Base-by-base conservation (phyloP, 2,113 vertebrate genomes). In the Hypocryptadius cinnamomeus region DNA sequence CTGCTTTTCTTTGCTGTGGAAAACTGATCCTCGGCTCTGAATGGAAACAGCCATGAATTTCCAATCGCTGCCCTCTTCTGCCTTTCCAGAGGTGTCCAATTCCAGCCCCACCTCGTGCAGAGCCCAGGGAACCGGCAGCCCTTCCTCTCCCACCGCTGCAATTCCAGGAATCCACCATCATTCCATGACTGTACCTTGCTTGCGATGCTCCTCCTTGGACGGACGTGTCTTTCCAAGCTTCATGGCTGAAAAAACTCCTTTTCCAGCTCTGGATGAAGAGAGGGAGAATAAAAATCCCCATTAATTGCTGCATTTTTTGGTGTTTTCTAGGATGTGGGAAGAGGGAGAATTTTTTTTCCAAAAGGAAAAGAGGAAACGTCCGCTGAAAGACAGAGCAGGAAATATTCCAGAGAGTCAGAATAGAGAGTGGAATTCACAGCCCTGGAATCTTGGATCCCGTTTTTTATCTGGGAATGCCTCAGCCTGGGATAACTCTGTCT, bases 171-270 rank as follows among this genome's bases (percentile, higher is more conserved):
- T 42, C 21, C 35, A 1, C 25, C 35, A 0, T 0, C 24, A 2
- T 4, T 8, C 79, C 20, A 3, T 0, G 18, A 0, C 14, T 6
- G 11, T 97, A 98, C 98, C 98, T 98, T 97, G 97, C 13, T 96
- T 97, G 97, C 94, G 98, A 81, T 97, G 98, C 85, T 99, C 98
- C 1, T 99, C 98, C 95, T 98, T 99, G 3, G 97, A 93, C 4
- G 96, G 97, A 24, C 98, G 98, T 0, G 96, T 96, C 97, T 99
- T 99, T 70, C 98, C 98, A 1, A 99, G 98, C 95, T 98, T 99
- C 98, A 99, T 99, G 97, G 98, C 98, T 88, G 98, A 98, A 93
- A 99, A 99, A 56, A 99, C 98, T 79, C 98, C 98, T 96, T 98
- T 99, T 78, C 98, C 98, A 4, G 98, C 97, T 98, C 99, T 99